phyloP scores from a whole-genome alignment of 2,888 invertebrate species.

The Ennomos quercinarius region DNA sequence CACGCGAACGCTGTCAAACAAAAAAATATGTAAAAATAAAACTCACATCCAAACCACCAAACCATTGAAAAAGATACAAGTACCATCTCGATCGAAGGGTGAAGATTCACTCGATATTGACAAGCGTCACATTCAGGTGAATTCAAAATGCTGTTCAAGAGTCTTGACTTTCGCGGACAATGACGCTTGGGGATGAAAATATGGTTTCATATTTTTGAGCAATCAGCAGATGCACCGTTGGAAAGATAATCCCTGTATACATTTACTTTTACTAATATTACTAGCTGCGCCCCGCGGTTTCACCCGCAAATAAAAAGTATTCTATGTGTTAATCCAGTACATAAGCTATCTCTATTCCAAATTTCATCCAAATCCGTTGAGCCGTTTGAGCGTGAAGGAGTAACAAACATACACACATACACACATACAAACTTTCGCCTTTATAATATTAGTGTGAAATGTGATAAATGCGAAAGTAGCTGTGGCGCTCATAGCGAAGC shows the following conservation, averaged over 20 bases:
- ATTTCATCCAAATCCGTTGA: no score
- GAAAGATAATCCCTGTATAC: background rate
- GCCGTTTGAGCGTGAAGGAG: no score
- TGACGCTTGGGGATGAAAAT: conserved; percentile 23
- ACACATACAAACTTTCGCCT: no score
- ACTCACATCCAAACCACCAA: background rate
- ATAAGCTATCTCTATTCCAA: no score
- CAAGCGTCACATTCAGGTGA: conserved; percentile 25
- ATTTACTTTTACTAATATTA: no score
- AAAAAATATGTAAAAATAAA: conserved; percentile 2
- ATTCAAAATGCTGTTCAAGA: conserved; percentile 23
- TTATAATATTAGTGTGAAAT: no score
- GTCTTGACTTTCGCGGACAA: conserved; percentile 24
- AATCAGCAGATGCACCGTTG: conserved; percentile 8
- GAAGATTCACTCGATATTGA: conserved; percentile 23
- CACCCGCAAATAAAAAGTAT: no score
- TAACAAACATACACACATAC: no score
- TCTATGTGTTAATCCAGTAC: no score
- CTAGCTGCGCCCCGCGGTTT: no score
- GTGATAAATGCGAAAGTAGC: no score
- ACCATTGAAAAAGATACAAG: conserved; percentile 1
- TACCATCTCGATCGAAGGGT: conserved; percentile 15
- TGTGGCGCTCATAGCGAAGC: no score
- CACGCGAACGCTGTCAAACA: background rate
- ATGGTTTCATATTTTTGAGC: conserved; percentile 23